Percentiles rank a stretch among this genome's conserved stretches.
Evolutionary conservation across 2,888 invertebrate species (phyloP).

Genomic region (Elysia crispata): DNA sequence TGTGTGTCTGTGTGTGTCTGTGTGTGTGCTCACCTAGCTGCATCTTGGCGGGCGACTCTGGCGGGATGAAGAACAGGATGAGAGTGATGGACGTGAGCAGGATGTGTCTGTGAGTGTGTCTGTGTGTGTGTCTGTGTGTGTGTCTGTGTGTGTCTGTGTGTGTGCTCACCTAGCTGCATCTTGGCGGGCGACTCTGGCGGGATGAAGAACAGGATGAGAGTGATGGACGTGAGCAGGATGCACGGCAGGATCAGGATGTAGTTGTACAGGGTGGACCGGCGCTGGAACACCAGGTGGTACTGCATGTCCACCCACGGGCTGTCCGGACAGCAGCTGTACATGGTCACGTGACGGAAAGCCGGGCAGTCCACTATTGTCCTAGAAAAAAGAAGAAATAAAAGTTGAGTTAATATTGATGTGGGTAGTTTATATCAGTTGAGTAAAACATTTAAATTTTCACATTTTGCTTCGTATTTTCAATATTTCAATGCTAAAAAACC

Average conservation of each 20-base stretch:
- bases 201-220: constrained; percentile 78
- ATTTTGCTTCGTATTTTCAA: too few relatives aligned
- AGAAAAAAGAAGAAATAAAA: constrained; percentile 60
- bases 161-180: constrained; percentile 76
- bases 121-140: neutral
- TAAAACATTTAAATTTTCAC: too few relatives aligned
- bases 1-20: neutral
- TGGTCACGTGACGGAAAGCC: constrained; percentile 62
- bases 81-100: neutral
- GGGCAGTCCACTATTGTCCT: constrained; percentile 74
- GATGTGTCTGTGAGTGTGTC: neutral
- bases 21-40: too few relatives aligned
- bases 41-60: too few relatives aligned
- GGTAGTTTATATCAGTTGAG: too few relatives aligned
- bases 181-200: constrained; percentile 78
- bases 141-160: neutral
- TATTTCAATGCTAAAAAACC: too few relatives aligned
- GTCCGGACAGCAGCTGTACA: constrained; percentile 71
- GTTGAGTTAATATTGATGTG: too few relatives aligned
- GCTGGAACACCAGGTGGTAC: constrained; percentile 69
- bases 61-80: neutral
- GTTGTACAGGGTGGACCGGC: constrained; percentile 74
- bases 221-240: constrained; percentile 77
- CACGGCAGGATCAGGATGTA: constrained; percentile 78
- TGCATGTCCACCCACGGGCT: constrained; percentile 73